Evolutionary conservation across 1,140 invertebrate genomes (phyloP), one percentile per base, ranked within the genome.

Genomic region (Calosoma granatense): DNA sequence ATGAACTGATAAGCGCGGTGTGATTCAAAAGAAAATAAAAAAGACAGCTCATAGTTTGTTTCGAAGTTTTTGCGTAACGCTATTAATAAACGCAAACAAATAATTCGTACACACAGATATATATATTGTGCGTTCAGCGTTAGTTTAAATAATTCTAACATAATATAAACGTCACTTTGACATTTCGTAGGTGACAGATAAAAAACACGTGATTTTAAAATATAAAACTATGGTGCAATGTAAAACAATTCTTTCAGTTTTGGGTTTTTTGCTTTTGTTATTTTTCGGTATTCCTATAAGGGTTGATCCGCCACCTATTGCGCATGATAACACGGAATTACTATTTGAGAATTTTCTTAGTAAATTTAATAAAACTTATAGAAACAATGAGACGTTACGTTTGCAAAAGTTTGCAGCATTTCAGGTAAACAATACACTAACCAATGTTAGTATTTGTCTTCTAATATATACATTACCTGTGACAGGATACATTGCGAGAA

Each of bases 351-450:
- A 74, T 43, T 89, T 83, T 61, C 72, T 87, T 15, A 36, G 71
- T 54, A 75, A 77, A 56, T 87, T 79, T 62, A 84, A 87, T 62
- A 89, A 87, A 76, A 74, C 76, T 52, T 89, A 89, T 67, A 73
- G 66, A 70, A 67, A 72, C 55, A 70, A 79, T 67, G 68, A 77
- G 0, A 65, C 65, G 0, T 81, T 84, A 67, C 86, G 83, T 61
- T 64, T 76, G 54, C 69, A 68, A 21, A 76, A 82, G 70, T 79
- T 83, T 60, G 62, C 76, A 55, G 76, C 77, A 59, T 89, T 88
- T 73, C 77, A 83, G 74, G 86, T 87, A 71, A 73, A 69, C 69
- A 36, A 52, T n/a, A n/a, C n/a, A n/a, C n/a, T n/a, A n/a, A n/a
- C n/a, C n/a, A n/a, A n/a, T n/a, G n/a, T n/a, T n/a, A n/a, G n/a